These are phyloP conservation scores for Isotomurus palustris DNA, from an alignment of 2,888 invertebrate species.

Conservation along the genomic window DNA sequence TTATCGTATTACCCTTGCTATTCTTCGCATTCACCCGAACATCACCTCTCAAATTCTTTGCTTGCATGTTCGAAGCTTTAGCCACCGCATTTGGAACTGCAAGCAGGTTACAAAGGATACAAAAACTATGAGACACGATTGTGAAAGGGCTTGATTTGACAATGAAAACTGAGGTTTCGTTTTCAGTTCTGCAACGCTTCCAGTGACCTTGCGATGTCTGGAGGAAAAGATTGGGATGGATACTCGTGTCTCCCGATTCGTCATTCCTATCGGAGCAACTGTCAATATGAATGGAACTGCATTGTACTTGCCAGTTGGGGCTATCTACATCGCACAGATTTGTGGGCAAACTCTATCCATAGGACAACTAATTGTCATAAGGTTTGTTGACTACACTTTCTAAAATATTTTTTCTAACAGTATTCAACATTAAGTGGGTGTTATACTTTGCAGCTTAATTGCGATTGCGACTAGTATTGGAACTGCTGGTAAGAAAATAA, in stretches of 20 bases:
- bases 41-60: conserved; percentile 74
- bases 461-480: conserved; percentile 6
- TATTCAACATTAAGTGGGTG: neutral
- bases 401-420: neutral
- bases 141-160: neutral
- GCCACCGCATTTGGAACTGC: conserved; percentile 94
- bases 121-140: neutral
- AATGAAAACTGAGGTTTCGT: neutral
- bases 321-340: conserved; percentile 13
- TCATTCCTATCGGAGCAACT: conserved; percentile 16
- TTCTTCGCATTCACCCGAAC: conserved; percentile 76
- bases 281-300: conserved; percentile 19
- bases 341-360: conserved; percentile 10
- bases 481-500: neutral
- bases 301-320: conserved; percentile 8
- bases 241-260: conserved; percentile 9
- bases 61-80: conserved; percentile 80
- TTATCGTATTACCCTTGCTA: conserved; percentile 78
- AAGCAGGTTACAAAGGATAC: conserved; percentile 65
- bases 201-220: conserved; percentile 10
- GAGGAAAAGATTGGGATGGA: conserved; percentile 9
- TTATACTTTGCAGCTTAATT: conserved; percentile 5
- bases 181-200: conserved; percentile 13
- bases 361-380: conserved; percentile 6
- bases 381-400: neutral